phyloP scores from a whole-genome alignment of 2,888 invertebrate genomes.

The Monochamus alternatus region DNA sequence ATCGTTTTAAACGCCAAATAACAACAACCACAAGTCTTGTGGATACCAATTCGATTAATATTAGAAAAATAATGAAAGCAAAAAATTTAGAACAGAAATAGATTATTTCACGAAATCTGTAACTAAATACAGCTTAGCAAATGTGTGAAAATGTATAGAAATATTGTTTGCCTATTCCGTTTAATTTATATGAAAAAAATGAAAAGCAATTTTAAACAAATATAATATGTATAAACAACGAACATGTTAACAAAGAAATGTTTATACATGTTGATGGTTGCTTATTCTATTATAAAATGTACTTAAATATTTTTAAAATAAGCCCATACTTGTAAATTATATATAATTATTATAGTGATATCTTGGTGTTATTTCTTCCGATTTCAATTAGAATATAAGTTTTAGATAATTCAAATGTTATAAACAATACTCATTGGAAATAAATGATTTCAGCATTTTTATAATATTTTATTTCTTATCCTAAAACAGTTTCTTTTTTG shows the following conservation, averaged over 20 bases:
- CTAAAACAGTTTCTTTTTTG: no score
- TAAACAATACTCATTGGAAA: conserved; percentile 66
- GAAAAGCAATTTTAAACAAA: conserved; percentile 38
- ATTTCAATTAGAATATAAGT: conserved; percentile 63
- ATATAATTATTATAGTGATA: conserved; percentile 64
- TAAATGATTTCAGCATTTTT: conserved; percentile 67
- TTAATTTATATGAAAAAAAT: conserved; percentile 27
- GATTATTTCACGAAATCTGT: conserved; percentile 26
- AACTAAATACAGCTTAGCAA: conserved; percentile 19
- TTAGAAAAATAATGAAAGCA: no score
- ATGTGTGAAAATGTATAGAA: conserved; percentile 30
- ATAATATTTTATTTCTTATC: conserved; percentile 17
- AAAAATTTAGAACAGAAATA: background rate
- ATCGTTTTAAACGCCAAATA: no score
- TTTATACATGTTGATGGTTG: conserved; percentile 51
- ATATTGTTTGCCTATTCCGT: conserved; percentile 25
- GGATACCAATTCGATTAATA: no score
- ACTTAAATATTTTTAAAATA: conserved; percentile 42
- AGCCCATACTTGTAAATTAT: conserved; percentile 54
- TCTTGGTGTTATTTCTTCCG: conserved; percentile 69
- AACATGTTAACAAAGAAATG: conserved; percentile 43
- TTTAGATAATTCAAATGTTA: conserved; percentile 67
- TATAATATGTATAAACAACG: conserved; percentile 49
- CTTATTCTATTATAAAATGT: conserved; percentile 32
- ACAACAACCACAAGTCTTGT: no score